Evolutionary conservation across 2,888 invertebrate genomes (phyloP).

Genomic region (Rhabditophanes sp.): DNA sequence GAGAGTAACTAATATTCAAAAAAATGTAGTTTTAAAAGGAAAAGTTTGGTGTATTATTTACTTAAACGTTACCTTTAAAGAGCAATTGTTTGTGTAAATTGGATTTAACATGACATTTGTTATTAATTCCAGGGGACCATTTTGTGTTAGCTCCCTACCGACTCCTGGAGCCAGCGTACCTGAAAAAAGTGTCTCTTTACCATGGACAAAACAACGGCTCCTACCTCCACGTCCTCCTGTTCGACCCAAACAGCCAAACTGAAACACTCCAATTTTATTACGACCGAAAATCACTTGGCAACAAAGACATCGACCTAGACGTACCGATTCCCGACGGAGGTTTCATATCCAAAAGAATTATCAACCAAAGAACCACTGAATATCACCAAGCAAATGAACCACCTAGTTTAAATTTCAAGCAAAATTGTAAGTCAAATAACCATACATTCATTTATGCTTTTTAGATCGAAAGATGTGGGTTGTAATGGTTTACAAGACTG

Average conservation of each 20-base stretch:
- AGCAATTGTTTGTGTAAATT: too few relatives aligned
- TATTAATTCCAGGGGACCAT: constrained; percentile 27
- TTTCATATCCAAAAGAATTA: constrained; percentile 25
- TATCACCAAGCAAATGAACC: too few relatives aligned
- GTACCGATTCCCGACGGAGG: constrained; percentile 31
- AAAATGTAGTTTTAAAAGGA: too few relatives aligned
- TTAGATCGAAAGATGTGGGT: constrained; percentile 25
- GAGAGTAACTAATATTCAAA: too few relatives aligned
- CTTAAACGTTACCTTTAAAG: too few relatives aligned
- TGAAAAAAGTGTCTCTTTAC: constrained; percentile 22
- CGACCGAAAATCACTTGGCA: constrained; percentile 20
- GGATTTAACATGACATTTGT: too few relatives aligned
- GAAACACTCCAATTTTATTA: constrained; percentile 32
- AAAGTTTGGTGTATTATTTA: too few relatives aligned
- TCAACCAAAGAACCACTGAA: constrained; percentile 21
- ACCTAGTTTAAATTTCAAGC: constrained; percentile 17
- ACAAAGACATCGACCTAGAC: constrained; percentile 22
- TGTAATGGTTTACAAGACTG: constrained; percentile 24
- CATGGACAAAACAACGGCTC: constrained; percentile 23
- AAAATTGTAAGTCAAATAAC: constrained; percentile 14
- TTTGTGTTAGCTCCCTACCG: constrained; percentile 25
- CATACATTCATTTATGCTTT: constrained; percentile 2
- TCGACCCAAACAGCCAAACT: constrained; percentile 22
- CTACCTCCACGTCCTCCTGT: constrained; percentile 26
- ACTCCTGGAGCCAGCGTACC: constrained; percentile 26